phyloP scores from a whole-genome alignment of 2,113 vertebrate genomes.

The Myotis davidii region DNA sequence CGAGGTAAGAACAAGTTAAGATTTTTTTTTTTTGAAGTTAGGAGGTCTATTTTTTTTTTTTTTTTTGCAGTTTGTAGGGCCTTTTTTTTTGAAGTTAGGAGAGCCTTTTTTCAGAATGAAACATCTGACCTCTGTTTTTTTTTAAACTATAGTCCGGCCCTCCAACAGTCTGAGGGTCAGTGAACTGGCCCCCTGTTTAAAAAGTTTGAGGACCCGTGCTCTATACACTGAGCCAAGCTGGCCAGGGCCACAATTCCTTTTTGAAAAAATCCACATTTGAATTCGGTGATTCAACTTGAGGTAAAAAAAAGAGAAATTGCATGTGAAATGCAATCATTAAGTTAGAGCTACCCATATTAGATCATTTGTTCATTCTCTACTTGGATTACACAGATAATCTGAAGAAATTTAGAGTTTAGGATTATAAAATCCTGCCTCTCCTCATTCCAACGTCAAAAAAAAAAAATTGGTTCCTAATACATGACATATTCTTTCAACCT shows the following conservation, averaged over 20 bases:
- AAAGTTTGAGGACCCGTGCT: too few species aligned
- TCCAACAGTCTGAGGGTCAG: too few species aligned
- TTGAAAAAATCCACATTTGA: background rate
- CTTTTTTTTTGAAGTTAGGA: too few species aligned
- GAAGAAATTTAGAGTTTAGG: background rate
- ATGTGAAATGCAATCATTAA: background rate
- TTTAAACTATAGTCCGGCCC: too few species aligned
- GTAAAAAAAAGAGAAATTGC: background rate
- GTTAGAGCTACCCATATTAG: background rate
- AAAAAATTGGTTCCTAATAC: background rate
- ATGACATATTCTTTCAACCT: background rate
- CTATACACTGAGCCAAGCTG: too few species aligned
- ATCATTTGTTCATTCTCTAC: background rate
- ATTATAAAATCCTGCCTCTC: background rate
- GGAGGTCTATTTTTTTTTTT: too few species aligned
- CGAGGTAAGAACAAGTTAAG: too few species aligned
- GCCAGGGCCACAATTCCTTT: background rate
- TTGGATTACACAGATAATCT: background rate
- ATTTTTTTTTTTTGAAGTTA: too few species aligned
- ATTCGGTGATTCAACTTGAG: background rate
- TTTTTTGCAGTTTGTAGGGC: too few species aligned
- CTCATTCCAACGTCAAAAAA: background rate
- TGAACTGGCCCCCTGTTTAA: too few species aligned
- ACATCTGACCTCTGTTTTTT: too few species aligned
- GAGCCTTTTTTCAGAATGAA: too few species aligned